Base-by-base conservation (phyloP, 2,888 invertebrate genomes). In the Andrena dorsata region DNA sequence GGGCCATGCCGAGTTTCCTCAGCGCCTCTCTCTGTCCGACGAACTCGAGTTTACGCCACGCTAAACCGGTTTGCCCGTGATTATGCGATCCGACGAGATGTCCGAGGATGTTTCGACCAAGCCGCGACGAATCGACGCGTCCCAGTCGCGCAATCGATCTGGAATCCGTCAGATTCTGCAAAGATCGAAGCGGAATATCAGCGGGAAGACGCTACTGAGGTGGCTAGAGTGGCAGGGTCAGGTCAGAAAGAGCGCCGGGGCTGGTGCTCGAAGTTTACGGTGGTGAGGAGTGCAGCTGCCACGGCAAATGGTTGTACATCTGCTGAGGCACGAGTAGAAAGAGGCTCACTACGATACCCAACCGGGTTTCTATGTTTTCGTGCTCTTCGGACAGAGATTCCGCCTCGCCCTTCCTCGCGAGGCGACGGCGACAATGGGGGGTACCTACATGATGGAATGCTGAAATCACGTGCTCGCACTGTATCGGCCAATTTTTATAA, bases 261-360 rank as follows among this genome's bases (percentile, higher is more conserved):
- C 81, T 80, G 84, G 32, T 80, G 79, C 30, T 74, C 56, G 70
- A 71, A 41, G 89, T 87, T 87, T 89, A 88, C 84, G 82, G 83
- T 53, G 76, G 76, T 77, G 88, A 83, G 84, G 85, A 83, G 77
- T 72, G 91, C 93, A 93, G 93, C 93, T 93, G 93, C 92, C 87
- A 87, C 82, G 87, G 91, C 92, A 92, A 93, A 93, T 92, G 91
- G 91, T 88, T 86, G 91, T 90, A 92, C 93, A 93, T 93, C 93
- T 93, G 93, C 92, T 90, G 88, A 91, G 90, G 88, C 88, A 80
- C 81, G 86, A 84, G 79, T 79, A 47, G 80, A 80, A 85, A 86
- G 78, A 86, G 87, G 72, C 70, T 80, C 28, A 30, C 73, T 71
- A 63, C 65, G 58, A 80, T 70, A 56, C 61, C n/a, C 47, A 73